Base-by-base conservation (phyloP, 2,113 vertebrate species). In the Leiothrix lutea region DNA sequence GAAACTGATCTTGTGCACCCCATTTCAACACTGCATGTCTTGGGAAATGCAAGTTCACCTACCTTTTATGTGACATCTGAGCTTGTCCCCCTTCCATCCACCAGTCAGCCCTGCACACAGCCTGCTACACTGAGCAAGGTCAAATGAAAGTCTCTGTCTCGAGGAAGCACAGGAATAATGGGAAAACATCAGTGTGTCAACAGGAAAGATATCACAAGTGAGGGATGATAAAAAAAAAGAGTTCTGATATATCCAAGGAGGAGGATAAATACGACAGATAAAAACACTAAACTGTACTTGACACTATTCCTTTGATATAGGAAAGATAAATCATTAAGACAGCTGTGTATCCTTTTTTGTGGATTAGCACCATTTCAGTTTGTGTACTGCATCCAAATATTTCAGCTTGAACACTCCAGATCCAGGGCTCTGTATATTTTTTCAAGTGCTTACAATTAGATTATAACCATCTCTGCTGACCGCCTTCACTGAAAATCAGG, bases 371-470 rank as follows among this genome's bases (percentile, higher is more conserved):
- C 66, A 16, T 79, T 56, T 25, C 54, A 22, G 14, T 69, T 74
- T 86, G 58, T 50, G 23, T 57, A 69, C 51, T 60, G 25, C 79
- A 75, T 94, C 64, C 91, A 90, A 11, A 84, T 94, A 77, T 54
- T 85, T 90, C 7, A 74, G 50, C 36, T 79, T 29, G 60, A 64
- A 42, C 8, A 5, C 66, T 66, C 8, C 47, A 88, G 57, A 83
- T 95, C 23, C n/a, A 91, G 56, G 42, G 31, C 51, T 79, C 8
- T 45, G 36, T 92, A 4, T 92, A 36, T 82, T 94, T 96, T 95
- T 95, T 78, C 28, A 22, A 96, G 67, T 84, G 95, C 84, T 91
- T 83, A 29, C 9, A 18, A 62, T 97, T 95, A 84, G 51, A 78
- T 94, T 79, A 57, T 50, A 79, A 29, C 7, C 5, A 17, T 67